These are phyloP conservation scores for Thymelicus lineola DNA, from an alignment of 2,888 invertebrate species.

Conservation along the genomic window DNA sequence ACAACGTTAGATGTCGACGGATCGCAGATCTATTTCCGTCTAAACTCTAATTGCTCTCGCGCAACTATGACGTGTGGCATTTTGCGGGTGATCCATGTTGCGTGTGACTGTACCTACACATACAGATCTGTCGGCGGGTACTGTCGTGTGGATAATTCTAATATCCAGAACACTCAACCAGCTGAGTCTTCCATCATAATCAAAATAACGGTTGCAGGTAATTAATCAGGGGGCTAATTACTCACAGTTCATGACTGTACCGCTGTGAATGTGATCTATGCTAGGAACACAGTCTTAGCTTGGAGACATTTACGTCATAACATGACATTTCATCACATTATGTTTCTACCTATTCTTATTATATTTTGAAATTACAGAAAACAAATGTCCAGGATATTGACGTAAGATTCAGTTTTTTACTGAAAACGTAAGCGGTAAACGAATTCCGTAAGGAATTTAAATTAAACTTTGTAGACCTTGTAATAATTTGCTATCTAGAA, in stretches of 20 bases:
- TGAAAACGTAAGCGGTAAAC: too few relatives aligned
- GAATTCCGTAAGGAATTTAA: too few relatives aligned
- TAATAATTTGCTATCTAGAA: too few relatives aligned
- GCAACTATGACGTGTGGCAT: constrained; percentile 27
- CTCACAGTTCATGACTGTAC: not conserved
- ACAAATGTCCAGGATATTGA: too few relatives aligned
- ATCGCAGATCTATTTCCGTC: constrained; percentile 15
- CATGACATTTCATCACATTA: not conserved
- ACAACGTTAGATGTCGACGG: too few relatives aligned
- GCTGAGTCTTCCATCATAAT: constrained; percentile 11
- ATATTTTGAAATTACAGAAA: too few relatives aligned
- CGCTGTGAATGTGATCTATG: constrained; percentile 1
- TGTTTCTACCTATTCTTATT: too few relatives aligned
- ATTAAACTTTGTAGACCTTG: too few relatives aligned
- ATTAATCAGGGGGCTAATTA: constrained; percentile 11
- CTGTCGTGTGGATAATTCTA: not conserved
- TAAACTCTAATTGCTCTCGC: constrained; percentile 25
- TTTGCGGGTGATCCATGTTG: constrained; percentile 53
- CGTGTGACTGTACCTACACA: not conserved
- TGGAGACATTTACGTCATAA: not conserved
- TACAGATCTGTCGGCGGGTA: not conserved
- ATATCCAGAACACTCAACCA: constrained; percentile 7
- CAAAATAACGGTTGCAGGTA: constrained; percentile 2
- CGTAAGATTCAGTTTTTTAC: too few relatives aligned
- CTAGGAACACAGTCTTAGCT: not conserved